Conservation (phyloP, 2,888 invertebrate genomes). For the Octonoba sinensis region DNA sequence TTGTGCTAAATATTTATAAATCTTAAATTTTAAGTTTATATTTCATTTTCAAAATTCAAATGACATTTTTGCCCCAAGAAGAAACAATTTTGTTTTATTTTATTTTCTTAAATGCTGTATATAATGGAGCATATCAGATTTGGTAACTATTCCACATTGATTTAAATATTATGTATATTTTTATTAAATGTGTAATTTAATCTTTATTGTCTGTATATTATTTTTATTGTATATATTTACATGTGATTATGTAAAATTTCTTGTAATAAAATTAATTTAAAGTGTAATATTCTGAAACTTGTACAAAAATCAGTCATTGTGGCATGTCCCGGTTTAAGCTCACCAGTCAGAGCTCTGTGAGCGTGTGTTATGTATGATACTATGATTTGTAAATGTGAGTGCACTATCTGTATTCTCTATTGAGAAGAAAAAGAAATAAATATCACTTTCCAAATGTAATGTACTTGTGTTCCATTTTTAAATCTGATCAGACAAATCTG, state of each 20-base stretch:
- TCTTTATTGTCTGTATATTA: conserved; percentile 2
- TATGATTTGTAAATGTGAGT: conserved; percentile 36
- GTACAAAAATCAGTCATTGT: conserved; percentile 3
- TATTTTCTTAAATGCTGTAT: conserved; percentile 5
- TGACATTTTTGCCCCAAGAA: too few relatives aligned
- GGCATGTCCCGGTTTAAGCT: conserved; percentile 19
- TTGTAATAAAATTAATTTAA: neutral
- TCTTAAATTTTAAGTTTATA: too few relatives aligned
- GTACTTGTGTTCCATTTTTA: too few relatives aligned
- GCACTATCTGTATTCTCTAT: conserved; percentile 55
- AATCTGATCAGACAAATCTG: too few relatives aligned
- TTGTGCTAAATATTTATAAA: too few relatives aligned
- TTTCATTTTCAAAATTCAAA: too few relatives aligned
- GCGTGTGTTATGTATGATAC: conserved; percentile 7
- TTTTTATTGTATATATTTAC: conserved; percentile 13
- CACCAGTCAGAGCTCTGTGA: neutral
- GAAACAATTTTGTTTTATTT: neutral
- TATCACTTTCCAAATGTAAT: too few relatives aligned
- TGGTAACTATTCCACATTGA: neutral
- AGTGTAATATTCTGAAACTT: too few relatives aligned
- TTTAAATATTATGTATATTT: conserved; percentile 7
- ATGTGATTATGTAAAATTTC: conserved; percentile 1
- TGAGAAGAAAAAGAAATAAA: conserved; percentile 37
- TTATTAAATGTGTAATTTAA: conserved; percentile 10
- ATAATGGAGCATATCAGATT: conserved; percentile 22